Evolutionary conservation across 2,797 vertebrate genomes (phyloP), one percentile per base, ranked within the genome.

Genomic region (Sus cebifrons): DNA sequence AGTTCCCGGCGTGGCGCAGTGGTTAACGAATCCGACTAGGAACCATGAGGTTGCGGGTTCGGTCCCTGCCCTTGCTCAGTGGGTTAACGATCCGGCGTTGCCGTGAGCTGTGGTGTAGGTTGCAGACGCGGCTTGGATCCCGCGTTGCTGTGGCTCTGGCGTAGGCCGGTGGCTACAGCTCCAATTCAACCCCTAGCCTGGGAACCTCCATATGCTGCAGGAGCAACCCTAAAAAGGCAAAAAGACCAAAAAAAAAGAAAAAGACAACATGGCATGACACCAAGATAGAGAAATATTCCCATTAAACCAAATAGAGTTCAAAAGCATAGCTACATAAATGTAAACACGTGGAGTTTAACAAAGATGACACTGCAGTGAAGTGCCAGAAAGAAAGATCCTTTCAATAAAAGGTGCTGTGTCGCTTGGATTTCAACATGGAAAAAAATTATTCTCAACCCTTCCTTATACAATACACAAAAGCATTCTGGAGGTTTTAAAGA

Each of bases 381-480:
- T 27, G 10, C 18, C 25, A 67, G 58, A 92, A 86, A 95, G 32
- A 91, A 74, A n/a, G 56, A 16, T 36, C 56, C 36, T 95, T 91
- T 92, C 52, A 78, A 64, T 78, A 70, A 85, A 87, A 84, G 56
- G 17, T 82, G 16, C 25, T 36, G 7, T 5, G 9, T 91, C 68
- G 49, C 25, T 79, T 52, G 2, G 56, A 91, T 70, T 78, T 93
- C 64, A 79, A 8, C 7, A 0, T 25, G 32, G 78, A 84, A 58
- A 60, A 60, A 52, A 79, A 71, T 62, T 27, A 84, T 56, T 85
- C 23, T 54, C 71, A 91, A 84, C 10, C 29, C 64, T 74, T 96
- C 77, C 67, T 81, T 40, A 90, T 65, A 81, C 21, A 70, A 85
- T 56, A 87, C 32, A 94, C 52, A 44, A 82, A 86, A 71, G 10